phyloP scores from a whole-genome alignment of 2,797 vertebrate genomes.

The Acanthopagrus latus region DNA sequence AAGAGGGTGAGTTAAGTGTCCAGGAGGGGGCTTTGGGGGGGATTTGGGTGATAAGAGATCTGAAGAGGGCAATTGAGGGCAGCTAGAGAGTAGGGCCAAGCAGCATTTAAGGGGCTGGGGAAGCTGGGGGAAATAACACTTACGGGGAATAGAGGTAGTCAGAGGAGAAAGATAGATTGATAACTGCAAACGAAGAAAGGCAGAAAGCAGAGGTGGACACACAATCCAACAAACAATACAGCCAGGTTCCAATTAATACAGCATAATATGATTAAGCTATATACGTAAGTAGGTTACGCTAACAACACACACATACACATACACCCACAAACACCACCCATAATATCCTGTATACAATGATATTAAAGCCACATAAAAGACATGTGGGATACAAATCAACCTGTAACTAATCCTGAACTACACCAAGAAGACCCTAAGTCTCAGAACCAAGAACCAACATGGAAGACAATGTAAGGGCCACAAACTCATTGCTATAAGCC shows the following conservation, averaged over 20 bases:
- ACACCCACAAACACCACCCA: background rate
- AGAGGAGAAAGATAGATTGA: background rate
- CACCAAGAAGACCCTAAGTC: background rate
- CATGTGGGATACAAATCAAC: background rate
- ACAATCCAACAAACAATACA: constrained; percentile 7
- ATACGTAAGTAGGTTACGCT: background rate
- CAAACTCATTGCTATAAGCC: background rate
- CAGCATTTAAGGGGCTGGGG: background rate
- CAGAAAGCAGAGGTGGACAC: constrained; percentile 6
- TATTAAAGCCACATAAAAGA: constrained; percentile 9
- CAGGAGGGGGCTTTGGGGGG: constrained; percentile 24
- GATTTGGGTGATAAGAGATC: constrained; percentile 49
- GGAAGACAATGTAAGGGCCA: background rate
- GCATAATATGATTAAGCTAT: background rate
- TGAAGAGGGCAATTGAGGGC: constrained; percentile 48
- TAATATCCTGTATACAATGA: background rate
- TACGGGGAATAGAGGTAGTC: constrained; percentile 9
- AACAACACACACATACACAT: background rate
- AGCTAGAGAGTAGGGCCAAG: constrained; percentile 25
- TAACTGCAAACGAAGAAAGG: background rate
- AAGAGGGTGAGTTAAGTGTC: constrained; percentile 42
- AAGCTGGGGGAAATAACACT: constrained; percentile 20
- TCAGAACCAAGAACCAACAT: background rate
- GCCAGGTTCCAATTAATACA: background rate
- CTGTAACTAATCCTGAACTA: background rate